These are phyloP conservation scores for Chrysogorgia sp. DNA, from an alignment of 92 coral and sea anemone genomes.

Conservation along the genomic window DNA sequence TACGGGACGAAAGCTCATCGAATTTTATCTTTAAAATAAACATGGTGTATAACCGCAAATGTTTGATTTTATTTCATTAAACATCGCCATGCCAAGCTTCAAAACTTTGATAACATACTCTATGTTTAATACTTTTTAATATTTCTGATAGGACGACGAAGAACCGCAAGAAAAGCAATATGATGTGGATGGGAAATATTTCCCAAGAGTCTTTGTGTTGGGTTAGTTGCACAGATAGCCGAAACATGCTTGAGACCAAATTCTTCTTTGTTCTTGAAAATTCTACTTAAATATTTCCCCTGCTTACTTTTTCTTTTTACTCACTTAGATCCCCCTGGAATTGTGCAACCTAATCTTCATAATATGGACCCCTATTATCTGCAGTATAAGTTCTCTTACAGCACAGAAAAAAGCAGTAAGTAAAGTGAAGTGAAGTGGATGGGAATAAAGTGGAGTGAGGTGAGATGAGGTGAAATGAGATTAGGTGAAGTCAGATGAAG, in stretches of 20 bases:
- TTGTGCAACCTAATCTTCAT: slow-evolving; percentile 74
- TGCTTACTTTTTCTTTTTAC: too few species aligned
- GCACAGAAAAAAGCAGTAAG: slow-evolving; percentile 73
- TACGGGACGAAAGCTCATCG: too few species aligned
- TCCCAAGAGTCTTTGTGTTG: slow-evolving; percentile 79
- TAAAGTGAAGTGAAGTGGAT: slow-evolving; percentile 12
- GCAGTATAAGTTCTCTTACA: slow-evolving; percentile 82
- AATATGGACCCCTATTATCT: slow-evolving; percentile 77
- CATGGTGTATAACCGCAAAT: too few species aligned
- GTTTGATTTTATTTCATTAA: too few species aligned
- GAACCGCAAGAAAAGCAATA: slow-evolving; percentile 82
- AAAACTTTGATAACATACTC: not conserved
- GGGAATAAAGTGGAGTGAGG: too few species aligned
- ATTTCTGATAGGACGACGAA: slow-evolving; percentile 69
- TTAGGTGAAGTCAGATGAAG: too few species aligned
- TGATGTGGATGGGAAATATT: slow-evolving; percentile 88
- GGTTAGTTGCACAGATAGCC: slow-evolving; percentile 50
- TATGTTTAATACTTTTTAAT: not conserved
- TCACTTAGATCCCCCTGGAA: slow-evolving; percentile 65
- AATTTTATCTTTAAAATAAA: too few species aligned
- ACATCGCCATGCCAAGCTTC: too few species aligned
- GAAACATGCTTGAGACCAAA: too few species aligned
- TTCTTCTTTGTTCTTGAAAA: too few species aligned
- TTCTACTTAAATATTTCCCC: too few species aligned
- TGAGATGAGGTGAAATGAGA: too few species aligned